These are phyloP conservation scores for Lithobius niger DNA, from an alignment of 1,140 invertebrate genomes.

Conservation along the genomic window DNA sequence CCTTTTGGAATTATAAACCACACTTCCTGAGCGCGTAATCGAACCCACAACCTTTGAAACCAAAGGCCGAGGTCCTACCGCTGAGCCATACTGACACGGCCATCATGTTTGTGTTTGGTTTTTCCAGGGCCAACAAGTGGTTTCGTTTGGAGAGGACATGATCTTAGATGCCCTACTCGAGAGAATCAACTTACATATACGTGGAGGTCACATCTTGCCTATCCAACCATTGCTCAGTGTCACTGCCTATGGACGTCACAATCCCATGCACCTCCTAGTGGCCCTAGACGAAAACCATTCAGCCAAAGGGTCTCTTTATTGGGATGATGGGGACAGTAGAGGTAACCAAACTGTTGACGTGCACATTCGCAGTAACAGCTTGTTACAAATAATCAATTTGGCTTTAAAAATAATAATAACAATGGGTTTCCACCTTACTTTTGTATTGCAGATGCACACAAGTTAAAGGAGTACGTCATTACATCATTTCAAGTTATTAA, in stretches of 20 bases:
- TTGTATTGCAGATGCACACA: constrained; percentile 2
- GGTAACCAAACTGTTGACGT: background rate
- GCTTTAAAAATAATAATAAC: background rate
- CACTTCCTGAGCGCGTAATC: too few relatives aligned
- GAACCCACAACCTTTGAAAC: too few relatives aligned
- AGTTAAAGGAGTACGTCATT: background rate
- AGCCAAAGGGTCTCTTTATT: constrained; percentile 7
- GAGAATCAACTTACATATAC: constrained; percentile 4
- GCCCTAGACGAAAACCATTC: background rate
- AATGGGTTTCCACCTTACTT: background rate
- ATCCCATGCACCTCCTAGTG: constrained; percentile 4
- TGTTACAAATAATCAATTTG: background rate
- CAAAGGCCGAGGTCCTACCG: too few relatives aligned
- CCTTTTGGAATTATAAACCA: too few relatives aligned
- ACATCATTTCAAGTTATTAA: background rate
- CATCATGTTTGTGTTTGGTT: too few relatives aligned
- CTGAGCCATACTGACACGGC: too few relatives aligned
- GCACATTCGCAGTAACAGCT: background rate
- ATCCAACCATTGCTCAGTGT: background rate
- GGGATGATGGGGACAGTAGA: constrained; percentile 5
- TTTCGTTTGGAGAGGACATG: background rate
- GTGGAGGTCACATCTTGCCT: constrained; percentile 7
- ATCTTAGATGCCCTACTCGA: background rate
- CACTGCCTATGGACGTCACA: background rate
- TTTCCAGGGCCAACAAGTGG: background rate